Percentiles rank a stretch among this genome's conserved stretches.
Evolutionary conservation across 2,113 vertebrate genomes (phyloP).

Genomic region (Xerus inauris): DNA sequence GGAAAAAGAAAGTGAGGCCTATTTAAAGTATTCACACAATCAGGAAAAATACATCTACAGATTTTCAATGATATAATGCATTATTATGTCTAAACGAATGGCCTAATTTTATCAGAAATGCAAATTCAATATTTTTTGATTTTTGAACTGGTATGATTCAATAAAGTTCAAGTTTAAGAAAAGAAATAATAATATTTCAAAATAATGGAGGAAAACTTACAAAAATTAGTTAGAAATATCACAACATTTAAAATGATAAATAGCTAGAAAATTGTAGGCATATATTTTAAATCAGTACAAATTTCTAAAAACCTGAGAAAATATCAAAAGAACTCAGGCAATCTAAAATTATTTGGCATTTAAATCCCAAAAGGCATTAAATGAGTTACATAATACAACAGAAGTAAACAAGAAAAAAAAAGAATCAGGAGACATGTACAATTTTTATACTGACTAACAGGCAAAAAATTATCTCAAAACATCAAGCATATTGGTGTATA

Average conservation of each 20-base stretch:
- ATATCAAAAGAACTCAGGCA: neutral
- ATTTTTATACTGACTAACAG: neutral
- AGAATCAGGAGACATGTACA: neutral
- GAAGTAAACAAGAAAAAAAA: neutral
- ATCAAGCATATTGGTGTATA: neutral
- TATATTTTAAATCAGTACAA: no score
- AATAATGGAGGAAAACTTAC: neutral
- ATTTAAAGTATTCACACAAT: neutral
- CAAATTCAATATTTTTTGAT: neutral
- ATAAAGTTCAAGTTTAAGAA: conserved; percentile 20
- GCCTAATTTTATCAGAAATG: neutral
- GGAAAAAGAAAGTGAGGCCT: neutral
- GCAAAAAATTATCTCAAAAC: neutral
- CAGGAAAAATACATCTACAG: neutral
- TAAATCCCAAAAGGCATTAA: neutral
- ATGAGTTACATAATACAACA: neutral
- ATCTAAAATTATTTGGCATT: conserved; percentile 18
- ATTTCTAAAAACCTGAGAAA: neutral
- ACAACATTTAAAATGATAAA: neutral
- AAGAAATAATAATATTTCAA: neutral
- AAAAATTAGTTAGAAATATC: neutral
- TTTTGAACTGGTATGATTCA: neutral
- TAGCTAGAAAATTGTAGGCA: no score
- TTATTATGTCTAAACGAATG: neutral
- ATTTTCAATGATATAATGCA: neutral